phyloP scores from a whole-genome alignment of 2,888 invertebrate species.

The Melikaiella ostensackeni region DNA sequence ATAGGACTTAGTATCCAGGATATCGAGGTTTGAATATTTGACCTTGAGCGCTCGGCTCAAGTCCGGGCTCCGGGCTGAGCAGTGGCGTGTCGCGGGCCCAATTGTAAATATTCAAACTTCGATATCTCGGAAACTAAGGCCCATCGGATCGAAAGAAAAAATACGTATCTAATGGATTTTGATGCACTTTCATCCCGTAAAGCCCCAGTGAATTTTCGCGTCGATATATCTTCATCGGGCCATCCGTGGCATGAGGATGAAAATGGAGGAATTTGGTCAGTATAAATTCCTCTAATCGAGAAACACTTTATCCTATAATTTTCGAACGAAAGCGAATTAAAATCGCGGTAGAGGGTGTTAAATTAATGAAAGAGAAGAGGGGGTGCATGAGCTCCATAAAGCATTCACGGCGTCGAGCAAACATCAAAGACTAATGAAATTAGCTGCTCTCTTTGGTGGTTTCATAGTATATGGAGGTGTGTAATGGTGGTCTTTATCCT shows the following conservation, averaged over 20 bases:
- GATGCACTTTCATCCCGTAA: too few relatives aligned
- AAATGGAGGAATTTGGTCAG: neutral
- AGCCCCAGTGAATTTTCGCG: too few relatives aligned
- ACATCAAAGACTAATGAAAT: constrained; percentile 68
- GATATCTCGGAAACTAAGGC: too few relatives aligned
- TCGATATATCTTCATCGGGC: too few relatives aligned
- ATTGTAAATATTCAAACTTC: too few relatives aligned
- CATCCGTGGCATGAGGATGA: neutral
- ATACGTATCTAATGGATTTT: too few relatives aligned
- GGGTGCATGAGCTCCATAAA: constrained; percentile 40
- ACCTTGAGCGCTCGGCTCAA: too few relatives aligned
- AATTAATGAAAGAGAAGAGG: neutral
- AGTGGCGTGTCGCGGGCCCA: too few relatives aligned
- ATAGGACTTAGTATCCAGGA: too few relatives aligned
- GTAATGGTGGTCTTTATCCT: constrained; percentile 62
- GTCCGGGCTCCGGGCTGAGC: too few relatives aligned
- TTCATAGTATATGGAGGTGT: constrained; percentile 57
- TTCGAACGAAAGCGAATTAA: constrained; percentile 34
- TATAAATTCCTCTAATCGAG: neutral
- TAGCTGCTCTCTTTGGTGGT: constrained; percentile 65
- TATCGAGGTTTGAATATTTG: too few relatives aligned
- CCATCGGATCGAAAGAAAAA: too few relatives aligned
- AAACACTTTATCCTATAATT: constrained; percentile 11
- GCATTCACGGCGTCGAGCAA: constrained; percentile 21
- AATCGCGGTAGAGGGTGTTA: constrained; percentile 19